A percentile compares a stretch with the other conserved stretches of the same genome.
phyloP scores from a whole-genome alignment of 2,797 vertebrate species.

The Hypotaenidia philippensis region DNA sequence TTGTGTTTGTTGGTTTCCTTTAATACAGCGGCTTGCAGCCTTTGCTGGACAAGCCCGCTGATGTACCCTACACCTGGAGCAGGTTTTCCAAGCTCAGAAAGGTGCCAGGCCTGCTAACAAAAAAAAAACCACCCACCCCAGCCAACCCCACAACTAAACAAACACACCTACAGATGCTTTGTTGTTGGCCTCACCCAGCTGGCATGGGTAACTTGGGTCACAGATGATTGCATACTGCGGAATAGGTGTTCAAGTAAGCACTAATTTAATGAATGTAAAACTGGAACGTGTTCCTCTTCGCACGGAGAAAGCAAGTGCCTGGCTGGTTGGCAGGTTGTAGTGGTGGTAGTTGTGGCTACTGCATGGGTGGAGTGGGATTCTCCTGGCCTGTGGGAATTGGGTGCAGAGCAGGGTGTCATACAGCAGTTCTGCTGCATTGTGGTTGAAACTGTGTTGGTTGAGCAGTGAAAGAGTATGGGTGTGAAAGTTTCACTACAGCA shows the following conservation, averaged over 20 bases:
- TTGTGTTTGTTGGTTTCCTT: too few relatives aligned
- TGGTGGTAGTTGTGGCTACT: not conserved
- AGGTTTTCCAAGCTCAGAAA: not conserved
- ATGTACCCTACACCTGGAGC: not conserved
- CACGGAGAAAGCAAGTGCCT: not conserved
- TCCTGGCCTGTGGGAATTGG: rapidly evolving
- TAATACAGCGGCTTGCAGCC: not conserved
- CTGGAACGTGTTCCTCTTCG: not conserved
- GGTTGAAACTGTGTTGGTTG: not conserved
- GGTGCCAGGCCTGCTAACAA: not conserved
- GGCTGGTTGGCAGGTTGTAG: not conserved
- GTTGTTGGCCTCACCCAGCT: not conserved
- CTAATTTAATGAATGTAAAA: not conserved
- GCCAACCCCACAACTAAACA: too few relatives aligned
- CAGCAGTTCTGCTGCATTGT: not conserved
- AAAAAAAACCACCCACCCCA: too few relatives aligned
- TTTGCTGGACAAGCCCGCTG: not conserved
- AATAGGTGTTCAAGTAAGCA: not conserved
- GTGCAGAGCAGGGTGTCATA: not conserved
- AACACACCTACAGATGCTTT: not conserved
- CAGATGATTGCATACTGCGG: not conserved
- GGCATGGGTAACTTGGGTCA: not conserved
- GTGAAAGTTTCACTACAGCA: not conserved
- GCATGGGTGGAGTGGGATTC: not conserved
- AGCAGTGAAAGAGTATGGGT: too few relatives aligned